These are phyloP conservation scores for Prosopocoilus inquinatus DNA, from an alignment of 2,888 invertebrate species.

Conservation along the genomic window DNA sequence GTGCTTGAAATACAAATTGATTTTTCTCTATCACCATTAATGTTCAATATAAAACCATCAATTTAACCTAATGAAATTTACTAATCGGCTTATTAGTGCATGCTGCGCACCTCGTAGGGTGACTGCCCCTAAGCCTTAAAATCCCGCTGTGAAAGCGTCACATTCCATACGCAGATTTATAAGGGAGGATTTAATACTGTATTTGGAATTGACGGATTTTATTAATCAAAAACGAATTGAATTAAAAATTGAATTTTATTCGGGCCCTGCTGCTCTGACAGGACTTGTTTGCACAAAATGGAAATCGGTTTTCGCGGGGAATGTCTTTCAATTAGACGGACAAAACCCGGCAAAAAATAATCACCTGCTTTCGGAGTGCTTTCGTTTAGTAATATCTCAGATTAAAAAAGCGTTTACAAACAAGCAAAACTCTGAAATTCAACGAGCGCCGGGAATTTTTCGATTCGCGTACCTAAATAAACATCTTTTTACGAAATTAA, in stretches of 20 bases:
- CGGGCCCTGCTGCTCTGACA: too few species aligned
- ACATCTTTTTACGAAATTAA: too few species aligned
- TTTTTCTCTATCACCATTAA: constrained; percentile 1
- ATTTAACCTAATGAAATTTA: constrained; percentile 33
- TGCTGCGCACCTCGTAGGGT: constrained; percentile 25
- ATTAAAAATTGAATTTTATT: constrained; percentile 16
- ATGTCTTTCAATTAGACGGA: too few species aligned
- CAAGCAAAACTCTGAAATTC: too few species aligned
- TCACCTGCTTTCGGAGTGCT: too few species aligned
- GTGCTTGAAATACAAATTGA: not conserved
- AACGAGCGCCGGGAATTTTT: not conserved
- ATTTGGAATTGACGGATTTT: constrained; percentile 28
- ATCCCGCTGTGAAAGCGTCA: constrained; percentile 37
- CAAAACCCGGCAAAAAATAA: too few species aligned
- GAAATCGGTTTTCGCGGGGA: too few species aligned
- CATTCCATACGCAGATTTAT: constrained; percentile 36
- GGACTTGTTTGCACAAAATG: too few species aligned
- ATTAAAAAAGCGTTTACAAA: too few species aligned
- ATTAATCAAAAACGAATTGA: constrained; percentile 21
- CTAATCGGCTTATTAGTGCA: constrained; percentile 33
- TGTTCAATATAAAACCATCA: constrained; percentile 27
- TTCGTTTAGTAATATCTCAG: too few species aligned
- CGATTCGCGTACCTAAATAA: not conserved
- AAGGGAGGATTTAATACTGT: constrained; percentile 27
- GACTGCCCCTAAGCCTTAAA: constrained; percentile 30